These are phyloP conservation scores for Drosophila antonietae DNA, from an alignment of 2,888 invertebrate species.

Conservation along the genomic window DNA sequence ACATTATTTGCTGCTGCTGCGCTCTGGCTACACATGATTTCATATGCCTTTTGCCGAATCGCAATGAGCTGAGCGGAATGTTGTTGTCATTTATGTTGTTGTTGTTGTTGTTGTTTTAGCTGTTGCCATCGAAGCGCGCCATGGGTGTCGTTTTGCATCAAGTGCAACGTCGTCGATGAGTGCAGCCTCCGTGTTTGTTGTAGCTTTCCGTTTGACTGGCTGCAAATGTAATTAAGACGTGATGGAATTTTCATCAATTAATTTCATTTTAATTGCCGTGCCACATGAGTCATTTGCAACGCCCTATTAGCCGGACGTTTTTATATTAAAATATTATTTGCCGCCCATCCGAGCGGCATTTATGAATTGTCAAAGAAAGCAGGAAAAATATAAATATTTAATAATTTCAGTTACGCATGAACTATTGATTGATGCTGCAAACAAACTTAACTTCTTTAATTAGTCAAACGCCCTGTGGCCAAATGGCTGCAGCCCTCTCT, in stretches of 20 bases:
- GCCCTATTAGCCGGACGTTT: constrained; percentile 25
- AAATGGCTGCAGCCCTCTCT: background rate
- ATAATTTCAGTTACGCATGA: constrained; percentile 35
- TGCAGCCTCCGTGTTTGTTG: constrained; percentile 34
- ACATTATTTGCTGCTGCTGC: constrained; percentile 24
- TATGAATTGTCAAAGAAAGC: constrained; percentile 32
- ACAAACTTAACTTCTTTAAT: constrained; percentile 43
- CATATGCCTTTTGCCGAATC: background rate
- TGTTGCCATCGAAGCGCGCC: constrained; percentile 19
- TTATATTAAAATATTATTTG: constrained; percentile 19
- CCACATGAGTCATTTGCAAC: constrained; percentile 59
- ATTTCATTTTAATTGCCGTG: constrained; percentile 68
- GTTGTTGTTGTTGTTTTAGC: constrained; percentile 1
- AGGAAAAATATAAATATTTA: constrained; percentile 37
- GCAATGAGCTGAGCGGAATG: background rate
- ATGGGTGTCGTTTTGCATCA: constrained; percentile 43
- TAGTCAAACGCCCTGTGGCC: constrained; percentile 44
- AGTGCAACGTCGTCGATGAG: constrained; percentile 34
- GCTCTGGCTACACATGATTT: constrained; percentile 34
- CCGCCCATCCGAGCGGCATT: constrained; percentile 12
- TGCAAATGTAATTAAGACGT: constrained; percentile 69
- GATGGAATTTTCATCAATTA: constrained; percentile 75
- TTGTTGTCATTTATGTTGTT: constrained; percentile 1
- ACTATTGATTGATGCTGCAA: background rate
- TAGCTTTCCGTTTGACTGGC: constrained; percentile 53